Evolutionary conservation across 2,888 invertebrate genomes (phyloP).

Genomic region (Pediacus dermestoides): DNA sequence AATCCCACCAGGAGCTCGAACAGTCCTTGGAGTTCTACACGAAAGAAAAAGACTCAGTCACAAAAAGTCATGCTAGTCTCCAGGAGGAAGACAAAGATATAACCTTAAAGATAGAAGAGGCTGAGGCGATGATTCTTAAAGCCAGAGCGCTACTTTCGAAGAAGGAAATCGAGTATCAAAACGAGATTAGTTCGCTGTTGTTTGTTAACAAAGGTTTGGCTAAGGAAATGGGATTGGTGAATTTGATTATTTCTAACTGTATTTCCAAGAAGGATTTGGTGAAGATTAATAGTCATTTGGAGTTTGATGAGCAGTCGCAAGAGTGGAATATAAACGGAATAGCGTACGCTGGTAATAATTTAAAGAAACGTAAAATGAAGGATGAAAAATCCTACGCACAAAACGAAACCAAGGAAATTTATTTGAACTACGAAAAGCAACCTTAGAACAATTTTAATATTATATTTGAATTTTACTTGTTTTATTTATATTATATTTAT

Average conservation of each 20-base stretch:
- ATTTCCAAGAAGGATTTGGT: slow-evolving; percentile 87
- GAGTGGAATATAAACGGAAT: slow-evolving; percentile 96
- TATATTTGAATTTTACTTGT: no score
- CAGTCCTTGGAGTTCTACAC: slow-evolving; percentile 79
- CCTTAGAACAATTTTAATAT: neutral
- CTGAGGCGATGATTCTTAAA: slow-evolving; percentile 74
- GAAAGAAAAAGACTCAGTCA: slow-evolving; percentile 84
- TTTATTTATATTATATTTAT: no score
- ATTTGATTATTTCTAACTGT: slow-evolving; percentile 80
- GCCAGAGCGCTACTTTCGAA: slow-evolving; percentile 74
- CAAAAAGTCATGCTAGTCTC: slow-evolving; percentile 79
- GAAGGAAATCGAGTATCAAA: slow-evolving; percentile 49
- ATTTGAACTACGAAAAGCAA: neutral
- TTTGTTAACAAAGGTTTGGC: slow-evolving; percentile 71
- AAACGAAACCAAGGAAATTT: neutral
- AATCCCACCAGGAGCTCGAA: slow-evolving; percentile 72
- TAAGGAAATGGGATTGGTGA: slow-evolving; percentile 78
- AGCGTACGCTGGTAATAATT: slow-evolving; percentile 93
- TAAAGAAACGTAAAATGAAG: slow-evolving; percentile 19
- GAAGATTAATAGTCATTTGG: slow-evolving; percentile 80
- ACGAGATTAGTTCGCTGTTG: slow-evolving; percentile 28
- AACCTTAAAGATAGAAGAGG: slow-evolving; percentile 78
- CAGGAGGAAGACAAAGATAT: slow-evolving; percentile 92
- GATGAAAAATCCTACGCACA: no score
- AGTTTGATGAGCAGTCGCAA: slow-evolving; percentile 94